Percentiles rank a stretch among this genome's conserved stretches.
phyloP scores from a whole-genome alignment of 2,113 vertebrate genomes.

The Leiothrix lutea region DNA sequence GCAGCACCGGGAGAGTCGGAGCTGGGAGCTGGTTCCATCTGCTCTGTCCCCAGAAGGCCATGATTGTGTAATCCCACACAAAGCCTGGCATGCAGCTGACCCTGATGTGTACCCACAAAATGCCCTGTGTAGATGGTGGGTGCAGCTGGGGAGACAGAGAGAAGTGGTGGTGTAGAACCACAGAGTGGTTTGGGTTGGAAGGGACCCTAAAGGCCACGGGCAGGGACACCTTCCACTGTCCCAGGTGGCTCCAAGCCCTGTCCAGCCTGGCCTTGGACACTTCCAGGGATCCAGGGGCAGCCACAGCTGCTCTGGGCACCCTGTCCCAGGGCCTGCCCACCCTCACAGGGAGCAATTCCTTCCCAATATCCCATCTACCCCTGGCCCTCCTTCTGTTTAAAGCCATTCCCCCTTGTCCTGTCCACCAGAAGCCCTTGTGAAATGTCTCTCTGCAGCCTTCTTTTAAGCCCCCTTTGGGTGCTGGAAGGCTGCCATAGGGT shows the following conservation, averaged over 20 bases:
- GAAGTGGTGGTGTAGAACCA: not conserved
- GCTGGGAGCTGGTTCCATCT: not conserved
- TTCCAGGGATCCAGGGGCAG: not conserved
- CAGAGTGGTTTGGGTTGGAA: not conserved
- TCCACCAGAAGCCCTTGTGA: no score
- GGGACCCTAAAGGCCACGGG: not conserved
- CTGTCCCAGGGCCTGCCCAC: not conserved
- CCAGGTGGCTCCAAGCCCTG: accelerated
- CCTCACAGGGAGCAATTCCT: accelerated
- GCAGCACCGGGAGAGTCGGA: not conserved
- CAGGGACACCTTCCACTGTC: accelerated
- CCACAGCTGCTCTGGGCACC: not conserved
- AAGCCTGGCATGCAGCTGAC: not conserved
- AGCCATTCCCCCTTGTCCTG: not conserved
- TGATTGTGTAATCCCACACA: not conserved
- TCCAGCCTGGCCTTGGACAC: not conserved
- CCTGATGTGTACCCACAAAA: not conserved
- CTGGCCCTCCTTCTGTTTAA: not conserved
- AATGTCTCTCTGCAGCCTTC: not conserved
- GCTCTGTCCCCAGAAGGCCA: not conserved
- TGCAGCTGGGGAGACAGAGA: not conserved
- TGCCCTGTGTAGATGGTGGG: accelerated
- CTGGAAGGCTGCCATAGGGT: not conserved
- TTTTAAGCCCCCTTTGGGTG: not conserved
- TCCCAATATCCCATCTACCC: accelerated